Evolutionary conservation across 2,797 vertebrate genomes (phyloP), one percentile per base, ranked within the genome.

Genomic region (Gallinago stenura): DNA sequence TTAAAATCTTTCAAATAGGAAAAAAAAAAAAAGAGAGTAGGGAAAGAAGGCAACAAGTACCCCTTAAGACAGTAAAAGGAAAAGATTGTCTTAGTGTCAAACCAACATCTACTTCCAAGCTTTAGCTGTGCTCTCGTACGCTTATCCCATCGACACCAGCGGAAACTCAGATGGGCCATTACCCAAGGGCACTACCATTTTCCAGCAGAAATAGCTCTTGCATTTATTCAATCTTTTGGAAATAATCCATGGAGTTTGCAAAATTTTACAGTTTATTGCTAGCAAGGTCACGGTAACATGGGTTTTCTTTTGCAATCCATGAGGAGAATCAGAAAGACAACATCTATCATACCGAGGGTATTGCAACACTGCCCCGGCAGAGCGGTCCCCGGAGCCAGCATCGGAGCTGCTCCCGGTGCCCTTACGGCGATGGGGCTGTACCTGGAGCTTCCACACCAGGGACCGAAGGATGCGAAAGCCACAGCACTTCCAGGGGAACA

Each of bases 201-300:
- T 77, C 71, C 76, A 89, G 66, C 41, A 83, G 51, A 96, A 95
- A 73, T 3, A 60, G 68, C 58, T 83, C 69, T 31, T 85, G 54
- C 19, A 45, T 73, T 94, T 94, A 91, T 71, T 93, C 61, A 73
- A 28, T 35, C 20, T 53, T 91, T 48, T 76, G 88, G 79, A 92
- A 94, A 65, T 35, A 87, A 73, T 66, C 64, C 85, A 90, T 1
- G 1, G 39, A 64, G 51, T 90, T 95, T 82, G 71, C 84, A 94
- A 92, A 90, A 95, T 84, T 83, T 57, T 87, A 69, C 24, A 91
- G 83, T 90, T 96, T 93, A 94, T 57, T 95, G 85, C 89, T 83
- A 87, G 45, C 61, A 58, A 89, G 70, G 64, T 91, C 83, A 91
- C 53, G 77, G 60, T 46, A 90, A 72, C 53, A 86, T 10, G n/a